Percentiles rank a stretch among this genome's conserved stretches.
Conservation (phyloP, 1,140 invertebrate species). For the Ceratoteleas bidentatus region DNA sequence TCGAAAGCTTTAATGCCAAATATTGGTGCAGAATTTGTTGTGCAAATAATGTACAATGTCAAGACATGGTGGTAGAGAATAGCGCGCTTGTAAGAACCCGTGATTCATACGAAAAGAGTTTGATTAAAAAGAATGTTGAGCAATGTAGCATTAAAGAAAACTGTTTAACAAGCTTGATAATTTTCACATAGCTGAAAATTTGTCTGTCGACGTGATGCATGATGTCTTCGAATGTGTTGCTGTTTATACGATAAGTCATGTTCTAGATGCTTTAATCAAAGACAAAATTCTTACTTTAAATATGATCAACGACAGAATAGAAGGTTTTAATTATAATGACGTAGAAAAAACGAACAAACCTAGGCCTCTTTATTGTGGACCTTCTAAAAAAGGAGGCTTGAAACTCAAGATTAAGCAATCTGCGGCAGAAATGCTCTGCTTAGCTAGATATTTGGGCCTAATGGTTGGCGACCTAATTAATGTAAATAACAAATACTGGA, state of each 20-base stretch:
- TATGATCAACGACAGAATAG: constrained; percentile 32
- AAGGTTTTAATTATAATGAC: constrained; percentile 34
- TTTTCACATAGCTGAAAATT: constrained; percentile 50
- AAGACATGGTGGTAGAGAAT: constrained; percentile 25
- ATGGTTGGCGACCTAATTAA: constrained; percentile 36
- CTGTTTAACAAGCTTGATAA: constrained; percentile 46
- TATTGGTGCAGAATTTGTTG: constrained; percentile 46
- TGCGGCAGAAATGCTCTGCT: constrained; percentile 31
- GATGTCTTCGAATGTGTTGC: constrained; percentile 38
- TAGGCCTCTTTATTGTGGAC: neutral
- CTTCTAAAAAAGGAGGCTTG: constrained; percentile 12
- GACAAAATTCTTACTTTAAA: constrained; percentile 25
- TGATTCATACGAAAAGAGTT: constrained; percentile 34
- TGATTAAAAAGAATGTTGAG: neutral
- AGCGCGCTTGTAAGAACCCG: constrained; percentile 13
- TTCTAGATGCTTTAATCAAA: constrained; percentile 37
- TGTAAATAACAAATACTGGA: constrained; percentile 34
- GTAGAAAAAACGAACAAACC: constrained; percentile 30
- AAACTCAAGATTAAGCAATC: constrained; percentile 32
- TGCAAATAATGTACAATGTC: constrained; percentile 17
- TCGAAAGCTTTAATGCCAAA: constrained; percentile 31
- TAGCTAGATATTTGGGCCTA: constrained; percentile 29
- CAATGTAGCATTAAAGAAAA: constrained; percentile 30
- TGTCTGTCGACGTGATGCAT: constrained; percentile 42
- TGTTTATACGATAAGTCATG: constrained; percentile 17